phyloP scores from a whole-genome alignment of 1,140 invertebrate species.

The Cydia pomonella region DNA sequence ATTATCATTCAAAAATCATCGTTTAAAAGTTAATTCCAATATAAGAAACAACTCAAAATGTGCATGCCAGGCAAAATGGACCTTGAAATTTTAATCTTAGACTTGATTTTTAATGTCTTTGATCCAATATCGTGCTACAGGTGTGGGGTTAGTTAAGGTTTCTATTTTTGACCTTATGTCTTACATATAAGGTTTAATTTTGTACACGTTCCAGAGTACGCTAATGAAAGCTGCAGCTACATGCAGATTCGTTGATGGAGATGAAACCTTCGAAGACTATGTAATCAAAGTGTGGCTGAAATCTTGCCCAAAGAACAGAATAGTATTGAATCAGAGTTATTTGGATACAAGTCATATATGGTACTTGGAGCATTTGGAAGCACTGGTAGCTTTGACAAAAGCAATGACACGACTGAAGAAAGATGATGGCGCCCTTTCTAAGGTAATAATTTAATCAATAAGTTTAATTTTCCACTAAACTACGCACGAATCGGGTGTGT shows the following conservation, averaged over 20 bases:
- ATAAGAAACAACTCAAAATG: too few species aligned
- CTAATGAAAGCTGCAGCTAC: constrained; percentile 50
- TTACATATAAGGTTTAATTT: not conserved
- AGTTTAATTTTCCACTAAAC: not conserved
- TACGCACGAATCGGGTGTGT: too few species aligned
- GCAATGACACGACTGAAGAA: constrained; percentile 41
- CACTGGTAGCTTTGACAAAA: constrained; percentile 48
- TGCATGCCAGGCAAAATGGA: too few species aligned
- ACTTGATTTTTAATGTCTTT: too few species aligned
- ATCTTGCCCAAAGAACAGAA: constrained; percentile 47
- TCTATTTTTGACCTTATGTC: too few species aligned
- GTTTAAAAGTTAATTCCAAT: too few species aligned
- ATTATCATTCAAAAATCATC: too few species aligned
- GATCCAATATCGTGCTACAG: too few species aligned
- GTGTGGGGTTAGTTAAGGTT: too few species aligned
- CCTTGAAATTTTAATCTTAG: too few species aligned
- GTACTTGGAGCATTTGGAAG: constrained; percentile 53
- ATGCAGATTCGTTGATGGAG: constrained; percentile 42
- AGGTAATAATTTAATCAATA: constrained; percentile 45
- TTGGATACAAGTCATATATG: constrained; percentile 41
- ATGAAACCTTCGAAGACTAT: constrained; percentile 43
- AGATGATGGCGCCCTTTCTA: constrained; percentile 40
- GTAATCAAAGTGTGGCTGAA: constrained; percentile 53
- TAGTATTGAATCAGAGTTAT: constrained; percentile 24
- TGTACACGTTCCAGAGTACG: constrained; percentile 55